Conservation (phyloP, 2,113 vertebrate genomes). For the Empidonax alnorum region DNA sequence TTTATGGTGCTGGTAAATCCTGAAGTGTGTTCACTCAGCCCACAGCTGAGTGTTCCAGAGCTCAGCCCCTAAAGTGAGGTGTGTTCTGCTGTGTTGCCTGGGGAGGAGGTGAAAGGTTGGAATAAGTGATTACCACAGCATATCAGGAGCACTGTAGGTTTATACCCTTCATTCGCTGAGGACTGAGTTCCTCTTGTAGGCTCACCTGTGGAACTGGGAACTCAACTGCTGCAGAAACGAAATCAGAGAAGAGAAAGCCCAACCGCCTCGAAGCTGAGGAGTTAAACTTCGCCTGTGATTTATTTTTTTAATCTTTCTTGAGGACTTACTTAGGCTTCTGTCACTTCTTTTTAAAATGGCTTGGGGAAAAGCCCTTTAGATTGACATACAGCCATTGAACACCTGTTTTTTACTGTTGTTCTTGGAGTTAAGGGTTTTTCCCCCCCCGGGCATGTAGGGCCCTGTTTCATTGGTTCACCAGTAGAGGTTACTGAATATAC, state of each 20-base stretch:
- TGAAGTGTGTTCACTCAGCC: background rate
- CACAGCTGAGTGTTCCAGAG: background rate
- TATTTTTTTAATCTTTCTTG: background rate
- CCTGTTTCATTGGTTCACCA: background rate
- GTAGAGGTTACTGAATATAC: background rate
- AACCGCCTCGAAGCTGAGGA: background rate
- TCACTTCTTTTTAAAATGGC: background rate
- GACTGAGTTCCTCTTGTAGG: background rate
- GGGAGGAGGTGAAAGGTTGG: background rate
- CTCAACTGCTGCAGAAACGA: background rate
- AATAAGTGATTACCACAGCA: background rate
- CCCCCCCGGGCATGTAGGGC: rapidly evolving
- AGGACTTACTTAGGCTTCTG: background rate
- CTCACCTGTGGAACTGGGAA: background rate
- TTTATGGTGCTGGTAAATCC: background rate
- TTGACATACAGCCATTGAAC: background rate
- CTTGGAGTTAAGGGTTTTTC: background rate
- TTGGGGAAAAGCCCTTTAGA: background rate
- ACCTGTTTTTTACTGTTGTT: background rate
- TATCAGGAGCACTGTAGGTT: background rate
- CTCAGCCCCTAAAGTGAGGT: background rate
- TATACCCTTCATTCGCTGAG: background rate
- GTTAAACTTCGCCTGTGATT: background rate
- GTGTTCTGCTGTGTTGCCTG: background rate
- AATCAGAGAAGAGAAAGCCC: background rate